Evolutionary conservation across 2,113 vertebrate genomes (phyloP), one percentile per base, ranked within the genome.

Genomic region (Boulengeromyrus knoepffleri): DNA sequence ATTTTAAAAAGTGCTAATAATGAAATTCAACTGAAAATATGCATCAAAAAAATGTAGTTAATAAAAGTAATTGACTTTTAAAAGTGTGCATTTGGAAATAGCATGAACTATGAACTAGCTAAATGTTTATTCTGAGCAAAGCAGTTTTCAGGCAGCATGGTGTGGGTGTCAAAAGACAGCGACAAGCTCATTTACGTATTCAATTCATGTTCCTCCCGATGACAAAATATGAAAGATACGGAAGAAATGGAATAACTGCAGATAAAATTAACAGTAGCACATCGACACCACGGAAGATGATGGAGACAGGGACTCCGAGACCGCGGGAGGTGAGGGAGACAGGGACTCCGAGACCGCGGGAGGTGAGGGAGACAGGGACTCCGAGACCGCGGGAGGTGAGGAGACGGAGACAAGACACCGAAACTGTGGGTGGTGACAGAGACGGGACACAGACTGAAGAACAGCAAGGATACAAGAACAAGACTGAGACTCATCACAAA

Each of bases 201-300:
- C 91, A 87, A 91, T 91, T 93, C 89, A 90, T 92, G 92, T 90
- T 91, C 92, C 85, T 31, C 90, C 89, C 89, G 47, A 88, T 8
- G 80, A 53, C 74, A 47, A 45, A n/a, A 49, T 87, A 88, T 87
- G 91, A 88, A 92, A 74, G 17, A 83, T 13, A 50, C 12, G 12
- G 31, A 46, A 84, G 83, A 49, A 89, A 89, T 80, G 31, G 84
- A 88, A 84, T 84, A 27, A 47, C 5, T 0, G 62, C 27, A 87
- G 39, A 87, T 6, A 27, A 45, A 42, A 83, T 80, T 17, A 42
- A 42, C 74, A 80, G 74, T 5, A 80, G 74, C 36, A 42, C 31
- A 80, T 24, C 2, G 58, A 66, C 9, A 27, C 8, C n/a, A 0
- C 24, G 8, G 58, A 2, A 66, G 58, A 2, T 66, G 24, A 66